Evolutionary conservation across 1,140 invertebrate genomes (phyloP).

Genomic region (Wasmannia auropunctata): DNA sequence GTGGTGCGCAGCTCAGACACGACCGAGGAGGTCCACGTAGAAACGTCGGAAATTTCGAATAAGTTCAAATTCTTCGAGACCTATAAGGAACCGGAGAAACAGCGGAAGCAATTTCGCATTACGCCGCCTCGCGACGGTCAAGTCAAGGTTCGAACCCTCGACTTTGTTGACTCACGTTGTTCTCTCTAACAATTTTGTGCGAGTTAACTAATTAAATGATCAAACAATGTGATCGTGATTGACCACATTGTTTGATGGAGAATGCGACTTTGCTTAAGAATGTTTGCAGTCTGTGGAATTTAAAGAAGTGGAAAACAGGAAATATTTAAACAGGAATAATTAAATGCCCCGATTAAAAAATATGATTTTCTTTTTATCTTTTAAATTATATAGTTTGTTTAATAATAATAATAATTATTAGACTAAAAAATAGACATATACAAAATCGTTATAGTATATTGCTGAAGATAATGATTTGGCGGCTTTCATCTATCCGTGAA

Average conservation of each 20-base stretch:
- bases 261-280: neutral
- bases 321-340: neutral
- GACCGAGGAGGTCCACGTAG: constrained; percentile 91
- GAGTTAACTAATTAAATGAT: constrained; percentile 25
- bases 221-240: too few relatives aligned
- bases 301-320: neutral
- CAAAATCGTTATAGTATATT: neutral
- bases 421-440: neutral
- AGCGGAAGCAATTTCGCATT: constrained; percentile 92
- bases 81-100: constrained; percentile 90
- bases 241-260: neutral
- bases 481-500: neutral
- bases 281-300: neutral
- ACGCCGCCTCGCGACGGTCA: constrained; percentile 93
- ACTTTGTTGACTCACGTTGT: constrained; percentile 22
- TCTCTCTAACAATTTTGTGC: constrained; percentile 31
- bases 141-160: constrained; percentile 86
- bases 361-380: neutral
- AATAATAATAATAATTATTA: neutral
- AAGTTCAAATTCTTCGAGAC: constrained; percentile 97
- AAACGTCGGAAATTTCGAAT: constrained; percentile 92
- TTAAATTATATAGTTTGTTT: neutral
- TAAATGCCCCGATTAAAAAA: neutral
- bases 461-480: neutral
- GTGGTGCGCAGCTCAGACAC: constrained; percentile 90